Percentiles rank a stretch among this genome's conserved stretches.
Conservation (phyloP, 2,797 vertebrate genomes). For the Valencia hispanica region DNA sequence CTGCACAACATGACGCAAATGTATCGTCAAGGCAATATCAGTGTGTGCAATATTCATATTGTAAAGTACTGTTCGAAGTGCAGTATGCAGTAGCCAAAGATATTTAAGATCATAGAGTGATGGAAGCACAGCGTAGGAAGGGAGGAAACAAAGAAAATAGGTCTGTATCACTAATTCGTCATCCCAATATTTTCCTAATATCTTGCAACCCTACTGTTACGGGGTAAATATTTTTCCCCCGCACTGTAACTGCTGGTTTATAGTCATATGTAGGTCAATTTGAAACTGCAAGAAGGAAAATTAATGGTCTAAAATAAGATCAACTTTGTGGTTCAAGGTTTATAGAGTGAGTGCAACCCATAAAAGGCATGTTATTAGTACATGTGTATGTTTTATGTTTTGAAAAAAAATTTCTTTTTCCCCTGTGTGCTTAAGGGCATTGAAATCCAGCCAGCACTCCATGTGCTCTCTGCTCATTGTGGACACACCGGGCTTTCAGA, state of each 20-base stretch:
- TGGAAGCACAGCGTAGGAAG: background rate
- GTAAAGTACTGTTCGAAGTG: background rate
- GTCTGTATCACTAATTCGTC: background rate
- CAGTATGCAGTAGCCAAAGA: background rate
- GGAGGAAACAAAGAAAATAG: background rate
- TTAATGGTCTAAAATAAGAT: slow-evolving; percentile 9
- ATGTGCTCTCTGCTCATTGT: slow-evolving; percentile 94
- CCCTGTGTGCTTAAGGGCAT: slow-evolving; percentile 81
- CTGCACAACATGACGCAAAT: background rate
- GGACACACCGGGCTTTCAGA: slow-evolving; percentile 96
- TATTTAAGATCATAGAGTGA: background rate
- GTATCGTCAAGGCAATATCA: background rate
- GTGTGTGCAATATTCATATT: background rate
- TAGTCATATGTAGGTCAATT: background rate
- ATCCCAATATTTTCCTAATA: background rate
- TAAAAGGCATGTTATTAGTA: slow-evolving; percentile 36
- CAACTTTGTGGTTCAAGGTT: slow-evolving; percentile 15
- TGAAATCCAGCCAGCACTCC: slow-evolving; percentile 95
- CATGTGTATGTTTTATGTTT: slow-evolving; percentile 1
- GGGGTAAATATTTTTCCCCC: too few relatives aligned
- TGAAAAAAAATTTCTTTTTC: too few relatives aligned
- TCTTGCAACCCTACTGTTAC: background rate
- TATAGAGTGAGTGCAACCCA: slow-evolving; percentile 44
- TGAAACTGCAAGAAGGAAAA: background rate
- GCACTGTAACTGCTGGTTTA: background rate